A percentile compares a stretch with the other conserved stretches of the same genome.
phyloP scores from a whole-genome alignment of 92 coral and sea anemone species.

The Porites rus region DNA sequence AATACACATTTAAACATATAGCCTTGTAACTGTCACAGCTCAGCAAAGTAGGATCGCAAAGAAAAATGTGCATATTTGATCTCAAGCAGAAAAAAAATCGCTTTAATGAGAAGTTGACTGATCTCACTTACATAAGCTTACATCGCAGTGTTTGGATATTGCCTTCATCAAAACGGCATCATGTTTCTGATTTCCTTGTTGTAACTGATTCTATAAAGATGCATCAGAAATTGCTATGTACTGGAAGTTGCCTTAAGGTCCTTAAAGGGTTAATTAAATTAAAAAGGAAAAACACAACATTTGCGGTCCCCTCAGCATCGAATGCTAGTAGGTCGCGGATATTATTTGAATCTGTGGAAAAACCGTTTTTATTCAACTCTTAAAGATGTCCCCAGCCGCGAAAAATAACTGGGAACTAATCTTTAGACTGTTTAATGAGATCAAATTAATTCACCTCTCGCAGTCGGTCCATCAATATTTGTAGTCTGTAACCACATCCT shows the following conservation, averaged over 20 bases:
- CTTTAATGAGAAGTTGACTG: too few species aligned
- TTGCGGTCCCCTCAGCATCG: neutral
- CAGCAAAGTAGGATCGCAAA: too few species aligned
- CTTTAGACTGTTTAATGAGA: slow-evolving; percentile 10
- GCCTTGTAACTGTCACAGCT: too few species aligned
- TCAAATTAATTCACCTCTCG: neutral
- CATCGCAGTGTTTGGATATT: too few species aligned
- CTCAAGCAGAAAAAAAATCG: too few species aligned
- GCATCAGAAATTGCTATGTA: neutral
- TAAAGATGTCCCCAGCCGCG: neutral
- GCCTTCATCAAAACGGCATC: too few species aligned
- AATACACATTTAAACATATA: too few species aligned
- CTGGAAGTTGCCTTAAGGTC: neutral
- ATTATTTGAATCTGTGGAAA: neutral
- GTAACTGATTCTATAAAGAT: neutral
- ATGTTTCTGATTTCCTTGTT: neutral
- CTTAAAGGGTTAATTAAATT: neutral
- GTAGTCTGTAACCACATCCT: neutral
- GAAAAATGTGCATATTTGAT: too few species aligned
- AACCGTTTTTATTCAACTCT: neutral
- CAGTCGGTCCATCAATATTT: neutral
- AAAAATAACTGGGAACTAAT: neutral
- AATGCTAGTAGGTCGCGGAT: neutral
- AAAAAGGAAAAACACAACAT: neutral
- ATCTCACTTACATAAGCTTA: too few species aligned